phyloP scores from a whole-genome alignment of 1,140 invertebrate species.

The Drosophila mayri region DNA sequence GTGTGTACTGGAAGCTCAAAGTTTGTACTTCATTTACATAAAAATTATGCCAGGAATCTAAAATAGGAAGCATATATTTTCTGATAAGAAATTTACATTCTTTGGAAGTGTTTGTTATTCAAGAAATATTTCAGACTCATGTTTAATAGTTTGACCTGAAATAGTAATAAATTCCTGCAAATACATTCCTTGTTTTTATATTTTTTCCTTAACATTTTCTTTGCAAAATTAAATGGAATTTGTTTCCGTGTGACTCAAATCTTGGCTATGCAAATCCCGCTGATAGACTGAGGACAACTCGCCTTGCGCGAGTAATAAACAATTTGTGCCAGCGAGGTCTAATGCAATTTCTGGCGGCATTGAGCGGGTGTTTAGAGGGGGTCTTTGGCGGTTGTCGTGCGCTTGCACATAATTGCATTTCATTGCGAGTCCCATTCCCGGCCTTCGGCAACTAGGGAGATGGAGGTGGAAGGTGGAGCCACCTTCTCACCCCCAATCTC shows the following conservation, averaged over 20 bases:
- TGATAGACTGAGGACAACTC: constrained; percentile 35
- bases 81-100: neutral
- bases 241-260: constrained; percentile 11
- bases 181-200: too few species aligned
- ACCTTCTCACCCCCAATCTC: neutral
- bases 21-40: constrained; percentile 12
- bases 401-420: constrained; percentile 78
- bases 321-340: constrained; percentile 41
- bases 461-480: neutral
- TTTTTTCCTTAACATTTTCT: neutral
- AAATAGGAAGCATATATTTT: neutral
- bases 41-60: constrained; percentile 3
- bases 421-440: constrained; percentile 47
- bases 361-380: constrained; percentile 35
- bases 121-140: neutral
- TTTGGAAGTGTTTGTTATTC: neutral
- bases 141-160: too few species aligned
- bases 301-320: constrained; percentile 40
- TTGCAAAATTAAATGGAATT: neutral
- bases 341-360: constrained; percentile 72
- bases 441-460: constrained; percentile 20
- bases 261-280: constrained; percentile 56
- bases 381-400: constrained; percentile 29
- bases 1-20: neutral
- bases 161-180: neutral